Evolutionary conservation across 2,797 vertebrate species (phyloP), one percentile per base, ranked within the genome.

Genomic region (Tauraco hartlaubi): DNA sequence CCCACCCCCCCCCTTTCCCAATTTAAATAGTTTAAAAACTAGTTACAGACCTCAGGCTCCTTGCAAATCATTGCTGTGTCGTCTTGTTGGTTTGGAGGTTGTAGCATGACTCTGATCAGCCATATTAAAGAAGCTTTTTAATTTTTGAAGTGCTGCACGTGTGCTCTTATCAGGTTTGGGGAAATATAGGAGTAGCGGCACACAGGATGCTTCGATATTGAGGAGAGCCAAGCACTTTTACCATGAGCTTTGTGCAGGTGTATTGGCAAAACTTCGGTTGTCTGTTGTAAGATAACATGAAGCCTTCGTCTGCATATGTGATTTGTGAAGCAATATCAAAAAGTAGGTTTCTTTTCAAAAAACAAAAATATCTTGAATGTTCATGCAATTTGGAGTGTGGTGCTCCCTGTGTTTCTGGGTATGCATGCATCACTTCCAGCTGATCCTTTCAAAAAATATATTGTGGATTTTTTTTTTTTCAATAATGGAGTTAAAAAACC

Each of bases 1-100:
- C 23, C 9, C 2, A 6, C 2, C 33, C 9, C 5, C 9, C 8
- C 9, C 2, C 11, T 5, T 7, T 7, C 2, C 11, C 3, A 10
- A 39, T 85, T 61, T 83, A 52, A 80, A 55, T 37, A 52, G 26
- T 41, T 85, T 63, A 43, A 91, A 84, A 88, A 54, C 9, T 26
- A 77, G 17, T 68, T 80, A 35, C 3, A 33, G 58, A 51, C 11
- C 9, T 83, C n/a, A 9, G 39, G 43, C 12, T 75, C 39, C 43
- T 68, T 68, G 48, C 22, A 88, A 23, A 68, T 58, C 23, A 20
- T 80, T 35, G 14, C 11, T 37, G 59, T 52, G n/a, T 44, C 21
- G 9, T 72, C 62, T 44, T 23, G 22, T 67, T 76, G 20, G 15
- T 63, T 55, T 82, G 56, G 56, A 83, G 22, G 17, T 52, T 62